Base-by-base conservation (phyloP, 2,888 invertebrate species). In the Adelognathus sp. region DNA sequence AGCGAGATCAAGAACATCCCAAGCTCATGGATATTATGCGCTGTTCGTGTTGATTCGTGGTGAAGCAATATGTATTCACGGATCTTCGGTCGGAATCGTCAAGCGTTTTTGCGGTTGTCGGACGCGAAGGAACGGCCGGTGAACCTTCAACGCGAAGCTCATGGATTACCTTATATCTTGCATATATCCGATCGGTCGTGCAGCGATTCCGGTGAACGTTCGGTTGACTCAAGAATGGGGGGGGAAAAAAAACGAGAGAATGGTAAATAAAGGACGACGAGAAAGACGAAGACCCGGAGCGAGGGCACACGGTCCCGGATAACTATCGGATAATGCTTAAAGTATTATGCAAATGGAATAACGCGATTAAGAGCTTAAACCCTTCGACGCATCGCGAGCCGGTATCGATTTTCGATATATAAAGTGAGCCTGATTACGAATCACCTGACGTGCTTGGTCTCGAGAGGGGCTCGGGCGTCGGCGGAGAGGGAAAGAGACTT, bases 261-360 rank as follows among this genome's bases (percentile, higher is more conserved):
- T 9, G 6, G 18, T 14, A n/a, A 33, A 29, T 52, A 44, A 27
- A 50, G 56, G 21, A 75, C 14, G 64, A 80, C 39, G 64, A 71
- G 27, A 54, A 36, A 18, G 41, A 64, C 58, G 64, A 54, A 74
- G 66, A 72, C 61, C 41, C 61, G 9, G 63, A 63, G 31, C 64
- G 36, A 33, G 50, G 52, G 52, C 16, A 64, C 60, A 61, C 58
- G 70, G 60, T 70, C 80, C 63, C 80, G 72, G 72, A 64, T 70
- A 74, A 73, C 70, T 73, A 69, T 21, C 60, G 27, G 64, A 70
- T 78, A 70, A 70, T 50, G 64, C 50, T 44, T 41, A 64, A 50
- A 82, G 85, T 81, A 84, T 86, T 86, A 85, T 86, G 86, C 85
- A 84, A 85, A 86, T 85, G 80, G 80, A 82, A 85, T 85, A 86